phyloP scores from a whole-genome alignment of 92 coral and sea anemone genomes.

The Siderastrea siderea region DNA sequence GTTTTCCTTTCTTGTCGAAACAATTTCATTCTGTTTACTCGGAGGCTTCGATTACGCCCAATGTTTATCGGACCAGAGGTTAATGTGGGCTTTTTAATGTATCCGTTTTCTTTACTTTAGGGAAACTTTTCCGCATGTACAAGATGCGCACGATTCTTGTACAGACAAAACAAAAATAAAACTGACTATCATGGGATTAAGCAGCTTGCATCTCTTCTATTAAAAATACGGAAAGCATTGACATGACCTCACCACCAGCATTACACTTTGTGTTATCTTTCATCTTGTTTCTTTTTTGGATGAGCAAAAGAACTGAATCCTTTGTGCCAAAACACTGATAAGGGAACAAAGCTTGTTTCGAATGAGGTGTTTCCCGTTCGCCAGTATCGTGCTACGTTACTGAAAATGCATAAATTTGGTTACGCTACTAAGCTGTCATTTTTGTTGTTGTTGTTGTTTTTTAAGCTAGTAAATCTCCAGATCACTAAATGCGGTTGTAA shows the following conservation, averaged over 20 bases:
- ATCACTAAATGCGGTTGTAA: no score
- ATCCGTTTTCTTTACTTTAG: slow-evolving; percentile 43
- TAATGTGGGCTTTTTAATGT: slow-evolving; percentile 17
- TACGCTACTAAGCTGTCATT: no score
- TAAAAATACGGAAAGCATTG: not conserved
- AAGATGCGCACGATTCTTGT: slow-evolving; percentile 1
- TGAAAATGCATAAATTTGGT: no score
- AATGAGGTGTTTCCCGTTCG: no score
- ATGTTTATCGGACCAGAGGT: slow-evolving; percentile 29
- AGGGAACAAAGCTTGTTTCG: not conserved
- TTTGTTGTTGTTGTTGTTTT: no score
- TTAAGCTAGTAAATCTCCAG: no score
- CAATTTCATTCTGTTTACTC: slow-evolving; percentile 22
- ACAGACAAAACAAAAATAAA: slow-evolving; percentile 46
- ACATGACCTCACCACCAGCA: not conserved
- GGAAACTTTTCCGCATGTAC: not conserved
- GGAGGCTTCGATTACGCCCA: slow-evolving; percentile 3
- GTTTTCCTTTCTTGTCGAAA: slow-evolving; percentile 23
- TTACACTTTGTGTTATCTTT: not conserved
- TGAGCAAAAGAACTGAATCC: not conserved
- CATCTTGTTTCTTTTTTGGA: slow-evolving; percentile 1
- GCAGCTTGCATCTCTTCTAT: not conserved
- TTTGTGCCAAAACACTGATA: not conserved
- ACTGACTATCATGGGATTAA: not conserved
- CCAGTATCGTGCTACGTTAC: no score